These are phyloP conservation scores for Onychostruthus taczanowskii DNA, from an alignment of 2,113 vertebrate species.

Conservation along the genomic window DNA sequence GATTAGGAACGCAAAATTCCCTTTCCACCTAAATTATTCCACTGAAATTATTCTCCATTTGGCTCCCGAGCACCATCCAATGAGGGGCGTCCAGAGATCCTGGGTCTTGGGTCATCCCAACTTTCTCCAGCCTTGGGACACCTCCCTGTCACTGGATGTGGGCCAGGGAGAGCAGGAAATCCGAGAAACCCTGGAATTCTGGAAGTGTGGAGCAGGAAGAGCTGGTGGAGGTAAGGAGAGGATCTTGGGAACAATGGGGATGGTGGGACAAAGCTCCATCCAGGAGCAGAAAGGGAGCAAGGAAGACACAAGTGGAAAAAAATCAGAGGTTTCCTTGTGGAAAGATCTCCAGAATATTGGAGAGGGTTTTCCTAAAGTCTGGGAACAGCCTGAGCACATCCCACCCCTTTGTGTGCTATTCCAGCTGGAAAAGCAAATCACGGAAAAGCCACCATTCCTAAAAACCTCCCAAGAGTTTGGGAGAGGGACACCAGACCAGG, in stretches of 20 bases:
- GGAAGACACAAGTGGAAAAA: background rate
- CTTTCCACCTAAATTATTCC: background rate
- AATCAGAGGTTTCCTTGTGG: background rate
- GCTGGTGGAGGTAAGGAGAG: background rate
- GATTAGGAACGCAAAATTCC: background rate
- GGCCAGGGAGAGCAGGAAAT: background rate
- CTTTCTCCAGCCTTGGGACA: background rate
- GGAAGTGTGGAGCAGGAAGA: background rate
- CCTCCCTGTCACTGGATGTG: background rate
- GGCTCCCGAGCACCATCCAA: background rate
- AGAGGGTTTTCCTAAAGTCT: background rate
- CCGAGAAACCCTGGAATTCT: accelerated
- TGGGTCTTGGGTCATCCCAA: background rate
- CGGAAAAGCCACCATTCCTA: background rate
- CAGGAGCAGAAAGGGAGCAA: background rate
- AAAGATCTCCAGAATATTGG: background rate
- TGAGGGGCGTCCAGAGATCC: background rate
- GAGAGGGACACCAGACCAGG: background rate
- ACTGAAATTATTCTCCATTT: background rate
- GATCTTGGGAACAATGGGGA: background rate
- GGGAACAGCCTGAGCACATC: background rate
- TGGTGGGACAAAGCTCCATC: background rate
- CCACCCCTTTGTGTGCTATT: background rate
- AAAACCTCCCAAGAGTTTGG: background rate
- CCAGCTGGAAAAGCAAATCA: background rate